These are phyloP conservation scores for Volucella zonaria DNA, from an alignment of 2,888 invertebrate species.

Conservation along the genomic window DNA sequence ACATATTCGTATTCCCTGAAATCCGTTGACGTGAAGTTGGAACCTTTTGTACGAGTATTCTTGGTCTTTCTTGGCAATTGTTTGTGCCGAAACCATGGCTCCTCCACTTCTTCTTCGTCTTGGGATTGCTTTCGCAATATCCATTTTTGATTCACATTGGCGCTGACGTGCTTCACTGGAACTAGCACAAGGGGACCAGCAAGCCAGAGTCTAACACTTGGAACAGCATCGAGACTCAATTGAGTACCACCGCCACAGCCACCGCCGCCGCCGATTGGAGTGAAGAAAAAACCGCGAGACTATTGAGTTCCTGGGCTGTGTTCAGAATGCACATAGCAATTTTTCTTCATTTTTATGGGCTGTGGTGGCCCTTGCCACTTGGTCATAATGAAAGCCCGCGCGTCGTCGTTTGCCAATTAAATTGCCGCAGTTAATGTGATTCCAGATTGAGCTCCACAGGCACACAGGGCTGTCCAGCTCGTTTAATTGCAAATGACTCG, in stretches of 20 bases:
- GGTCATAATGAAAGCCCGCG: slow-evolving; percentile 71
- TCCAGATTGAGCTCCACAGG: slow-evolving; percentile 67
- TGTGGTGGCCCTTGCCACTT: slow-evolving; percentile 70
- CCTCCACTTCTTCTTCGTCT: slow-evolving; percentile 28
- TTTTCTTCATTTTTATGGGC: slow-evolving; percentile 74
- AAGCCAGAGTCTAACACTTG: too few relatives aligned
- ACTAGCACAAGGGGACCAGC: slow-evolving; percentile 20
- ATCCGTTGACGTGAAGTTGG: slow-evolving; percentile 53
- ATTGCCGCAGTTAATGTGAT: slow-evolving; percentile 73
- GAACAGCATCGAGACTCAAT: too few relatives aligned
- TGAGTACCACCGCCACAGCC: neutral
- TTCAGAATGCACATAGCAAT: slow-evolving; percentile 35
- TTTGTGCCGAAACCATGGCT: slow-evolving; percentile 11
- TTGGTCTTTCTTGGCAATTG: neutral
- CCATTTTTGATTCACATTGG: slow-evolving; percentile 72
- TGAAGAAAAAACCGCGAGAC: slow-evolving; percentile 32
- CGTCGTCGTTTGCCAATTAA: slow-evolving; percentile 73
- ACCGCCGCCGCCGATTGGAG: slow-evolving; percentile 28
- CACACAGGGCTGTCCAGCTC: slow-evolving; percentile 58
- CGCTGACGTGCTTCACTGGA: slow-evolving; percentile 53
- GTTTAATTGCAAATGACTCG: slow-evolving; percentile 71
- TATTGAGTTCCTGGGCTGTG: slow-evolving; percentile 64
- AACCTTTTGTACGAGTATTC: slow-evolving; percentile 31
- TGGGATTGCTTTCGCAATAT: slow-evolving; percentile 52
- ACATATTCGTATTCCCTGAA: slow-evolving; percentile 62